Evolutionary conservation across 2,888 invertebrate genomes (phyloP), one percentile per base, ranked within the genome.

Genomic region (Sinelater perroti): DNA sequence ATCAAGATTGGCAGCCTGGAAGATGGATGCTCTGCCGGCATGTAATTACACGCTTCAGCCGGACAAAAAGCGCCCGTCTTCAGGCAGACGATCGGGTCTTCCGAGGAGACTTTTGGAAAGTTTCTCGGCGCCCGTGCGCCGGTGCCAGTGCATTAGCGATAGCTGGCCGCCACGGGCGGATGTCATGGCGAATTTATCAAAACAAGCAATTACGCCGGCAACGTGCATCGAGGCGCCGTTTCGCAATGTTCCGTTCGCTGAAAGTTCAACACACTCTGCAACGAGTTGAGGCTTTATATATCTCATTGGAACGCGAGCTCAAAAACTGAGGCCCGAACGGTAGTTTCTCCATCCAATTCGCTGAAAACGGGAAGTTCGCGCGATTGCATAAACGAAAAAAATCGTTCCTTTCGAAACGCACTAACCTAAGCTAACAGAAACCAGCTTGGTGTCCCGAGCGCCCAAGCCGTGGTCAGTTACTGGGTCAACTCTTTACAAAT

Each of bases 391-490:
- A 35, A 3, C 5, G 5, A 28, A 24, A 24, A 24, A 28, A 28
- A 28, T 28, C 28, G 2, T 3, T 2, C 10, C 5, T 28, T n/a
- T 2, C 10, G 28, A 8, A 28, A 28, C 28, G 2, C 30, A 26
- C 44, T 44, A 44, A 44, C 44, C 44, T 44, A 44, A 28, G 44
- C 7, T 44, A 44, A 44, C 30, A 44, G 28, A 44, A 44, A 6
- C 6, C 8, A 17, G 16, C 13, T 28, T 44, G 16, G 17, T 26
- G 28, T 44, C 44, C 44, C 28, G 44, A 28, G 30, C 30, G 44
- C 44, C 16, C 18, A 44, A 44, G 30, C 30, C 44, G 44, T 44
- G 44, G 30, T 30, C 44, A 44, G 30, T 30, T 30, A 44, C 21
- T 44, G 6, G 30, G 16, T 24, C 18, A 8, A 6, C 14, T 44